Base-by-base conservation (phyloP, 2,888 invertebrate genomes). In the Epirrhoe alternata region DNA sequence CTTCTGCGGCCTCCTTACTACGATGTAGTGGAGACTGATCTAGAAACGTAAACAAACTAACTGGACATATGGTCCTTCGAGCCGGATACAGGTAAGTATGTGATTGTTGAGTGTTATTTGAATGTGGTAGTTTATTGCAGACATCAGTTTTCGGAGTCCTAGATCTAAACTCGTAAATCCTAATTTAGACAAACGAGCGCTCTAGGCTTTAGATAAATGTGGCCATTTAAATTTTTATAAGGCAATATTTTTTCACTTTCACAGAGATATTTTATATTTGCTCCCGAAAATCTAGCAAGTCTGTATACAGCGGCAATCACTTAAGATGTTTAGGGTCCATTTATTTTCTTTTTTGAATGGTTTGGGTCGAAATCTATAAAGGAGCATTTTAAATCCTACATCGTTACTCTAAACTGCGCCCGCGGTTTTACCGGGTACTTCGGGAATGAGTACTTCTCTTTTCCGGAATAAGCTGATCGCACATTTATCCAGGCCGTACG, bases 131-230 rank as follows among this genome's bases (percentile, higher is more conserved):
- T 8, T 61, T 49, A 42, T 49, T 4, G 30, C 1, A 24, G 16
- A 31, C 10, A 52, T 14, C 38, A 6, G 45, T 12, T 4, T 45
- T 16, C 50, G 14, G 49, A 64, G 8, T 12, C 61, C 50, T 66
- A 52, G 64, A 66, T 66, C 58, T 60, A 38, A 54, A n/a, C 50
- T 45, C 58, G 68, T 70, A 70, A 64, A 68, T 70, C 67, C 45
- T 69, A 70, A 70, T 73, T 69, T 66, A 69, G 66, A 68, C 66
- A 64, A 70, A 70, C 69, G 65, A 62, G 58, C 58, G 45, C n/a
- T 17, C 62, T 61, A 58, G 50, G 58, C 56, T n/a, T 61, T 66
- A 52, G 55, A 63, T 63, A 66, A 59, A 66, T 63, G 59, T 52
- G n/a, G 55, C 55, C 51, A 47, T 59, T 66, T 59, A 66, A 66